A percentile compares a stretch with the other conserved stretches of the same genome.
phyloP scores from a whole-genome alignment of 2,113 vertebrate genomes.

The Gavia stellata region DNA sequence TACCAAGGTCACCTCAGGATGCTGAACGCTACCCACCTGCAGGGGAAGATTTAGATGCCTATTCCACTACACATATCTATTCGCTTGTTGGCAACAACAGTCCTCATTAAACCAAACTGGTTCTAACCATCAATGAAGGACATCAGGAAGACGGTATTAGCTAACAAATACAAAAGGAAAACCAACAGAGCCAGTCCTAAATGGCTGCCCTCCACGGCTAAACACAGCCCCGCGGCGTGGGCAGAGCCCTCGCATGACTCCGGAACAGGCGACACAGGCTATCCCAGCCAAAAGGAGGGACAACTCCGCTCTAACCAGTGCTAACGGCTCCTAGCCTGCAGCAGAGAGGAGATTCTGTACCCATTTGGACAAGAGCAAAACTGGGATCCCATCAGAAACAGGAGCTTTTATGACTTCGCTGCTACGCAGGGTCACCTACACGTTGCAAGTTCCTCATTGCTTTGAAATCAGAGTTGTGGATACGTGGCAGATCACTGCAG shows the following conservation, averaged over 20 bases:
- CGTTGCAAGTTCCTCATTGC: neutral
- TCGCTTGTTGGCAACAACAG: conserved; percentile 13
- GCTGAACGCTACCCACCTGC: conserved; percentile 13
- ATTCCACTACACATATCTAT: neutral
- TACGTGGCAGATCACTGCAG: neutral
- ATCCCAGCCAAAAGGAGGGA: neutral
- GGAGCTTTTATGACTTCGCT: neutral
- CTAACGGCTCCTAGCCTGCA: neutral
- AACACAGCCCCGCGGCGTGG: neutral
- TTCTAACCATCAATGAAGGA: neutral
- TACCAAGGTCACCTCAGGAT: conserved; percentile 53
- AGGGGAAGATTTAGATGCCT: conserved; percentile 1
- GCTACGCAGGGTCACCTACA: neutral
- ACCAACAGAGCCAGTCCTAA: neutral
- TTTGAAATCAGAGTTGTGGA: neutral
- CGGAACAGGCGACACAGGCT: neutral
- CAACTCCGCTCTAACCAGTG: neutral
- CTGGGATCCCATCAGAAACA: neutral
- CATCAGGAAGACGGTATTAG: neutral
- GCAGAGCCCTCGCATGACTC: fast-evolving
- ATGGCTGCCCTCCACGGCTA: neutral
- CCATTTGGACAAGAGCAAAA: neutral
- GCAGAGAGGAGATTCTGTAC: neutral
- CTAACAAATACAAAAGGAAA: neutral
- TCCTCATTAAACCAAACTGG: neutral